phyloP scores from a whole-genome alignment of 1,140 invertebrate species.

The Mactra quadrangularis region DNA sequence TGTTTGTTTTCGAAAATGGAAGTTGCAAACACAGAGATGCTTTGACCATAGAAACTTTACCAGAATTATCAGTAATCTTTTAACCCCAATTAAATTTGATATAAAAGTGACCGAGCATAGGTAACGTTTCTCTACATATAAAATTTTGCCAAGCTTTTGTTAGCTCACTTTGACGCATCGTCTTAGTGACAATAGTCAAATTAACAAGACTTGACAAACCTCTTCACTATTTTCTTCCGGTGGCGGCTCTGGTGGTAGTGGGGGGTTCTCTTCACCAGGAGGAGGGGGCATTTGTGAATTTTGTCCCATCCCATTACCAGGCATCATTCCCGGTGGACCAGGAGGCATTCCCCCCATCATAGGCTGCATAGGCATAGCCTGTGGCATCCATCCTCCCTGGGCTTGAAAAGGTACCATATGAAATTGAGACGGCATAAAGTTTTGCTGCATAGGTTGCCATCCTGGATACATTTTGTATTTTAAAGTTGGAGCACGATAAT shows the following conservation, averaged over 20 bases:
- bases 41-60: too few relatives aligned
- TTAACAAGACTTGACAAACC: background rate
- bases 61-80: too few relatives aligned
- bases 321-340: background rate
- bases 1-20: too few relatives aligned
- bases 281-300: constrained; percentile 28
- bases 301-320: too few relatives aligned
- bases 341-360: constrained; percentile 55
- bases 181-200: background rate
- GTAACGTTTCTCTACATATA: too few relatives aligned
- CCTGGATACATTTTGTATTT: constrained; percentile 58
- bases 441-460: constrained; percentile 48
- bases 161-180: background rate
- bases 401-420: constrained; percentile 49
- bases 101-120: too few relatives aligned
- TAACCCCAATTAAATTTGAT: too few relatives aligned
- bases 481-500: too few relatives aligned
- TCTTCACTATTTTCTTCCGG: constrained; percentile 58
- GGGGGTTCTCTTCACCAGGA: constrained; percentile 69
- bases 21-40: too few relatives aligned
- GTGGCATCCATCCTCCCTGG: constrained; percentile 25
- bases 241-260: constrained; percentile 71
- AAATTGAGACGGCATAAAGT: constrained; percentile 42
- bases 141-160: too few relatives aligned
- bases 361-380: constrained; percentile 27